Conservation (phyloP, 2,797 vertebrate genomes). For the Orientallactaga sibirica region DNA sequence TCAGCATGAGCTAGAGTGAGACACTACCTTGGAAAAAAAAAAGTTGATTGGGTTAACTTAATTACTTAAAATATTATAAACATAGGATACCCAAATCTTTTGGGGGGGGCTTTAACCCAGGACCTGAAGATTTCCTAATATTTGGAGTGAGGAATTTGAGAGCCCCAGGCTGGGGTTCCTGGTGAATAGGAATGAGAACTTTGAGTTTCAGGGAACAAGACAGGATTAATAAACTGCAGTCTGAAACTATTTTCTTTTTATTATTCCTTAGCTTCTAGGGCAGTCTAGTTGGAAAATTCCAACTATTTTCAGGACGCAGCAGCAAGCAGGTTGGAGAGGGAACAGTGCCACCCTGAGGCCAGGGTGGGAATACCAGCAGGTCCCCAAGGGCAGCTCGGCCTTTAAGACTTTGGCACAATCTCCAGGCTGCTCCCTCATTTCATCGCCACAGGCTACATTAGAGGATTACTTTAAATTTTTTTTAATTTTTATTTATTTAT, state of each 20-base stretch:
- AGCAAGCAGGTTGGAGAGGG: background rate
- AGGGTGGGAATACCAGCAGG: background rate
- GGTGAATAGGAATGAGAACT: background rate
- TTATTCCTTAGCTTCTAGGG: background rate
- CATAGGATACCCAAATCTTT: background rate
- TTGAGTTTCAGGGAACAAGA: background rate
- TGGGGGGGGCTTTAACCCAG: background rate
- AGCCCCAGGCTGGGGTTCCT: background rate
- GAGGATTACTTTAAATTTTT: background rate
- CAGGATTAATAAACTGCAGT: background rate
- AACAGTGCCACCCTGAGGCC: conserved; percentile 72
- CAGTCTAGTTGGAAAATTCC: background rate
- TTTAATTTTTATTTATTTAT: no score
- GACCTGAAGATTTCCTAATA: background rate
- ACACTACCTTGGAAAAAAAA: no score
- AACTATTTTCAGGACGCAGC: rapidly evolving
- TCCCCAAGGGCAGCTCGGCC: background rate
- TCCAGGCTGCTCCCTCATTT: background rate
- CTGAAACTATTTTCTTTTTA: background rate
- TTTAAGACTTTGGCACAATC: background rate
- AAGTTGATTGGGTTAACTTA: background rate
- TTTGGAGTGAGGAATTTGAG: background rate
- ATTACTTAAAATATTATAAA: background rate
- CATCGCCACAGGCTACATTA: background rate
- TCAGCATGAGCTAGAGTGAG: no score